Evolutionary conservation across 2,113 vertebrate genomes (phyloP), one percentile per base, ranked within the genome.

Genomic region (Dolichotis patagonum): DNA sequence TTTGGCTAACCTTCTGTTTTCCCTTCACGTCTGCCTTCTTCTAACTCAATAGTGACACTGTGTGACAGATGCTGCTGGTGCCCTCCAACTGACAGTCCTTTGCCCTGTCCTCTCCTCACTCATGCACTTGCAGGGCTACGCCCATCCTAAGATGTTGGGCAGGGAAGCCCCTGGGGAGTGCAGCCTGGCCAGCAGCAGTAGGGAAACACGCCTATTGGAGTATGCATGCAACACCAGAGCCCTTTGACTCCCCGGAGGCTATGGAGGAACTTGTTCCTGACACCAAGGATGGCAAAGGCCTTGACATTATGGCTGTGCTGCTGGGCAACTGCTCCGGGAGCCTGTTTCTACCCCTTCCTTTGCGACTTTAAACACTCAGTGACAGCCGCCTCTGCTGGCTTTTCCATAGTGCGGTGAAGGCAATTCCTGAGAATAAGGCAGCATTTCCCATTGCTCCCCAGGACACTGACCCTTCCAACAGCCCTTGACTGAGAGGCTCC

Each of bases 361-460:
- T 71, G n/a, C 63, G 35, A 35, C 4, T 1, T 1, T 14, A 17
- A n/a, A 30, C 22, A 1, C 43, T 52, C 0, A 0, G 43, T 17
- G 35, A 30, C 46, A 80, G 73, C 11, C 30, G 26, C 12, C 41
- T 13, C 35, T 9, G 26, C 4, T 56, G 58, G 80, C 56, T 89
- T 90, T 56, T 93, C 56, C 43, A 56, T 60, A 49, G 26, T 9
- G 75, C 28, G 16, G 2, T 56, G 11, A 7, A 81, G 69, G 56
- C 49, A 90, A 14, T 54, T 35, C 63, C 43, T 17, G 63, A 85
- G 17, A 26, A 38, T 22, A 16, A 6, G 5, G 63, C 0, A 46
- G 35, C 75, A 3, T 7, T 71, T 60, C 41, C 14, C 62, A 54
- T 73, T 38, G 1, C 58, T 56, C 32, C 22, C 56, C 12, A 3